phyloP scores from a whole-genome alignment of 2,888 invertebrate species.

The Rotaria sp. region DNA sequence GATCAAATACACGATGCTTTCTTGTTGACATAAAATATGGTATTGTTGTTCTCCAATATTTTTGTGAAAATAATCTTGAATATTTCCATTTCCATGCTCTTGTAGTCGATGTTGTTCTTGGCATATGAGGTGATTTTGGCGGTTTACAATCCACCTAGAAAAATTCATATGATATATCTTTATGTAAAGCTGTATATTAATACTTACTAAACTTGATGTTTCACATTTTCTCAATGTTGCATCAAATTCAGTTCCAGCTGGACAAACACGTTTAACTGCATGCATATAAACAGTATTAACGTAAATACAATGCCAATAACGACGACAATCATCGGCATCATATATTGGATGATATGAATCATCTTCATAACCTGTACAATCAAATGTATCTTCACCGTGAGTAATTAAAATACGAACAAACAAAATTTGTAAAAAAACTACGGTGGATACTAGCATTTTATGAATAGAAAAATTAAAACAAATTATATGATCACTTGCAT shows the following conservation, averaged over 20 bases:
- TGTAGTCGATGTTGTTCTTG: neutral
- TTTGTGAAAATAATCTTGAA: neutral
- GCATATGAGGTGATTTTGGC: neutral
- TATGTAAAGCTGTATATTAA: neutral
- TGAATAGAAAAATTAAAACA: neutral
- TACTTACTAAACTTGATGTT: neutral
- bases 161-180: neutral
- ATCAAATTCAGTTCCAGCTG: slow-evolving; percentile 19
- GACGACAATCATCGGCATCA: slow-evolving; percentile 14
- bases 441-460: neutral
- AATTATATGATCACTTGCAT: neutral
- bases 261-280: slow-evolving; percentile 21
- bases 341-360: neutral
- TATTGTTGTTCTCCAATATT: neutral
- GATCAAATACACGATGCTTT: neutral
- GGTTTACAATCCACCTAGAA: neutral
- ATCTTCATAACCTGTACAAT: slow-evolving; percentile 26
- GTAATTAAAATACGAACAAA: neutral
- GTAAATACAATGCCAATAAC: slow-evolving; percentile 27
- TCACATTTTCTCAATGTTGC: slow-evolving; percentile 1
- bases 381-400: neutral
- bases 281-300: neutral
- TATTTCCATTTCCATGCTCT: neutral
- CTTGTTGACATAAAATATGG: neutral
- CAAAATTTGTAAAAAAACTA: neutral